Evolutionary conservation across 2,888 invertebrate genomes (phyloP).

Genomic region (Volucella zonaria): DNA sequence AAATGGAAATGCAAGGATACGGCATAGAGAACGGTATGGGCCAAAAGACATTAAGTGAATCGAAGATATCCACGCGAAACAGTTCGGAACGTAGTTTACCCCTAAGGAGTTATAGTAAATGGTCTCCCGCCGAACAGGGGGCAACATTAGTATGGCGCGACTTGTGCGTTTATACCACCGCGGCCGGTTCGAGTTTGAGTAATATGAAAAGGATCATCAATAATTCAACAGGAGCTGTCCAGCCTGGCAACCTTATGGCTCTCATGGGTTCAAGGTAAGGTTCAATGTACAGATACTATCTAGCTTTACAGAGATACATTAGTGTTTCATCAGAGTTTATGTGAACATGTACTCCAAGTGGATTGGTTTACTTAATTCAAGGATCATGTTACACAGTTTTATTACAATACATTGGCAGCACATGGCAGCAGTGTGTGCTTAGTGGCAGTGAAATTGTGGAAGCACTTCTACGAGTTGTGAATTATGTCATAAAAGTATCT

Average conservation of each 20-base stretch:
- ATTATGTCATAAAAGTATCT: slow-evolving; percentile 28
- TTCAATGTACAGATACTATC: slow-evolving; percentile 6
- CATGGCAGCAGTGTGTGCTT: slow-evolving; percentile 1
- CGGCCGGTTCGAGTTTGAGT: slow-evolving; percentile 81
- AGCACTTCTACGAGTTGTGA: neutral
- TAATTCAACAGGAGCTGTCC: slow-evolving; percentile 91
- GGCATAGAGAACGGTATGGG: slow-evolving; percentile 27
- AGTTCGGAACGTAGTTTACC: slow-evolving; percentile 81
- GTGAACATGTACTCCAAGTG: neutral
- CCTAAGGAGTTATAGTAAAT: slow-evolving; percentile 83
- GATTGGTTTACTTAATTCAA: neutral
- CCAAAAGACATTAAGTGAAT: slow-evolving; percentile 69
- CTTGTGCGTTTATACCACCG: slow-evolving; percentile 87
- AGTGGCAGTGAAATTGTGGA: slow-evolving; percentile 26
- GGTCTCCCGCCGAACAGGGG: slow-evolving; percentile 85
- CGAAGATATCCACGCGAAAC: slow-evolving; percentile 78
- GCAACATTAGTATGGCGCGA: slow-evolving; percentile 92
- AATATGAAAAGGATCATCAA: slow-evolving; percentile 89
- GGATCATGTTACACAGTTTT: slow-evolving; percentile 29
- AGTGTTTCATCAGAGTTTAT: neutral
- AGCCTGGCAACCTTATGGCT: slow-evolving; percentile 91
- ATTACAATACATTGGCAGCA: slow-evolving; percentile 39
- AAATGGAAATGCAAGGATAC: slow-evolving; percentile 60
- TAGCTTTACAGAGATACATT: neutral
- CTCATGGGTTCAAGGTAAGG: slow-evolving; percentile 92